phyloP scores from a whole-genome alignment of 2,888 invertebrate species.

The Rhagonycha lutea region DNA sequence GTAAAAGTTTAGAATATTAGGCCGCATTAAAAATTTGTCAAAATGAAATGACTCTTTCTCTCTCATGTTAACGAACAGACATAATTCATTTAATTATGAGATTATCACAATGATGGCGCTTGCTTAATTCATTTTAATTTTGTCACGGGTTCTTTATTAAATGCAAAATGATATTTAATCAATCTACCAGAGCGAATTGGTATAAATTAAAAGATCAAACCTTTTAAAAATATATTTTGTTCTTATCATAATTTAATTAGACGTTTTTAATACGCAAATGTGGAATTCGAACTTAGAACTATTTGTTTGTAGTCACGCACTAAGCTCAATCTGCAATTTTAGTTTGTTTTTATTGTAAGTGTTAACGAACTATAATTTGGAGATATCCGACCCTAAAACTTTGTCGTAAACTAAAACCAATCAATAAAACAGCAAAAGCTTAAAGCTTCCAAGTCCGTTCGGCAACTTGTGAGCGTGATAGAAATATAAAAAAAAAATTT shows the following conservation, averaged over 20 bases:
- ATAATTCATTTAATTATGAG: no score
- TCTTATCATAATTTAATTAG: no score
- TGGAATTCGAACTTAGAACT: neutral
- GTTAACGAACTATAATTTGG: neutral
- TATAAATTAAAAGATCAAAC: no score
- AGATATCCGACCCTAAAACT: neutral
- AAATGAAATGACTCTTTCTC: no score
- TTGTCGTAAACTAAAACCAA: neutral
- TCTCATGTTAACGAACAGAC: no score
- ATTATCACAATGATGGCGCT: no score
- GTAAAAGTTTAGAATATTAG: no score
- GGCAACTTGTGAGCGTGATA: neutral
- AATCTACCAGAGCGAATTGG: neutral
- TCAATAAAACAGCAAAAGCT: neutral
- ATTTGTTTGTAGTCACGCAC: neutral
- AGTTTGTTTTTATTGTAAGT: neutral
- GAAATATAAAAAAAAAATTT: neutral
- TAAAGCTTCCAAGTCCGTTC: neutral
- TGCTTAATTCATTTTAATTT: no score
- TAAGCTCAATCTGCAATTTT: neutral
- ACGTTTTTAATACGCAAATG: neutral
- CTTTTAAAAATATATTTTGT: neutral
- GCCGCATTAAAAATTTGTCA: no score
- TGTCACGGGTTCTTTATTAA: neutral
- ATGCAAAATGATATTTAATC: neutral